A percentile compares a stretch with the other conserved stretches of the same genome.
Evolutionary conservation across 1,140 invertebrate genomes (phyloP).

Genomic region (Monomorium pharaonis): DNA sequence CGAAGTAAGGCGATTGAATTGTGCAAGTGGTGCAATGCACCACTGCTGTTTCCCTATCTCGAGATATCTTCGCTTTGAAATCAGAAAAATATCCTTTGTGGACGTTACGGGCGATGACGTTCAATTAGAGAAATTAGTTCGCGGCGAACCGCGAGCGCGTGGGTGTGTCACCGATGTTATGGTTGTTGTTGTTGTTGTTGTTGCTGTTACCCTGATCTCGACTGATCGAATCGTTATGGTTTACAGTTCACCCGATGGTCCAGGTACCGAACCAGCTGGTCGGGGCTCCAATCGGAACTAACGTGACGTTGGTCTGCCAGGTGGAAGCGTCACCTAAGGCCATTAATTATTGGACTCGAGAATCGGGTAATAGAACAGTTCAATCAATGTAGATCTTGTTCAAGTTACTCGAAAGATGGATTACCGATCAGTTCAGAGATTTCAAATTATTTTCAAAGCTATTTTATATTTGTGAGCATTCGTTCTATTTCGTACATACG

Average conservation of each 20-base stretch:
- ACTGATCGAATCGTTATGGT: constrained; percentile 70
- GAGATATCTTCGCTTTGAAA: background rate
- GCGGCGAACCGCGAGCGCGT: background rate
- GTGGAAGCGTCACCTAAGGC: constrained; percentile 94
- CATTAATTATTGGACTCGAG: constrained; percentile 95
- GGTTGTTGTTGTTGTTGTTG: background rate
- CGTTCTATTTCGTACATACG: no score
- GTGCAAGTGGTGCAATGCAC: constrained; percentile 6
- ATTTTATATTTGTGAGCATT: background rate
- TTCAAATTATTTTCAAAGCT: background rate
- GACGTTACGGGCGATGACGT: background rate
- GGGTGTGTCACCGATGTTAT: background rate
- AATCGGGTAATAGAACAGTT: constrained; percentile 88
- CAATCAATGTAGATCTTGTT: constrained; percentile 6
- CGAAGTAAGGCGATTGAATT: constrained; percentile 63
- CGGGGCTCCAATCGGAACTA: constrained; percentile 91
- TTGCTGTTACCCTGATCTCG: constrained; percentile 5
- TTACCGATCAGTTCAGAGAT: background rate
- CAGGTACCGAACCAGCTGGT: constrained; percentile 94
- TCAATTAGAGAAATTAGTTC: constrained; percentile 55
- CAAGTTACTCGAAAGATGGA: background rate
- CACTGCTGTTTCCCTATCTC: background rate
- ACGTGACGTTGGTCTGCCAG: constrained; percentile 94
- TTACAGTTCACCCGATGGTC: constrained; percentile 93
- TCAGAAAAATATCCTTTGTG: constrained; percentile 42